Conservation (phyloP, 1,140 invertebrate species). For the Coptotermes formosanus region DNA sequence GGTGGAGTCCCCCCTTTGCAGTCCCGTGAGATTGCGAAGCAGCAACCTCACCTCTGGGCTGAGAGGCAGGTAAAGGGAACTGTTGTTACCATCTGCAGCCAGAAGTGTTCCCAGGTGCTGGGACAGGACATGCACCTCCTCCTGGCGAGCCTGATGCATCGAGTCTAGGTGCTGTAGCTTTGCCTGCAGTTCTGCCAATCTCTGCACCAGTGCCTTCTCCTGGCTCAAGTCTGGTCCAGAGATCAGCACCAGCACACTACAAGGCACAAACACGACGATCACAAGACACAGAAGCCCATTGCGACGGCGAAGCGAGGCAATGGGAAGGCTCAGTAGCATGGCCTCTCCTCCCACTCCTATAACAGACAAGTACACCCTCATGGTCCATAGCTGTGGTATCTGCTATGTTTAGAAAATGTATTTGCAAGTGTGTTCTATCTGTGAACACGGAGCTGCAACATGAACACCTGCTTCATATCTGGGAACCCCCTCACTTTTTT, state of each 20-base stretch:
- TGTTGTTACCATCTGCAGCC: slow-evolving; percentile 43
- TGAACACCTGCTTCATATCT: too few species aligned
- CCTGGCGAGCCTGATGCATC: slow-evolving; percentile 66
- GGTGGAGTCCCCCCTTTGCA: slow-evolving; percentile 41
- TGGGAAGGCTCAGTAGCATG: slow-evolving; percentile 44
- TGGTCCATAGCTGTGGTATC: too few species aligned
- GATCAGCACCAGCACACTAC: slow-evolving; percentile 53
- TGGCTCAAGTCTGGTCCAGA: slow-evolving; percentile 55
- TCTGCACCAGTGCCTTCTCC: slow-evolving; percentile 65
- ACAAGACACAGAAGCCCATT: slow-evolving; percentile 52
- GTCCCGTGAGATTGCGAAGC: slow-evolving; percentile 45
- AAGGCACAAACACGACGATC: slow-evolving; percentile 53
- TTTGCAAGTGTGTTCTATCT: too few species aligned
- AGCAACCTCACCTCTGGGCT: slow-evolving; percentile 37
- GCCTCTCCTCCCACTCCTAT: slow-evolving; percentile 14
- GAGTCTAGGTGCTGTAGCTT: slow-evolving; percentile 69
- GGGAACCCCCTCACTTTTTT: too few species aligned
- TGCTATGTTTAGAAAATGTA: too few species aligned
- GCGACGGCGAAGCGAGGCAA: slow-evolving; percentile 46
- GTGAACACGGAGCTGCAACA: too few species aligned
- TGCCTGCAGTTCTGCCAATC: slow-evolving; percentile 67
- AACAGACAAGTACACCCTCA: not conserved
- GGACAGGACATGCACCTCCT: slow-evolving; percentile 65
- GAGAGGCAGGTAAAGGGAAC: slow-evolving; percentile 52
- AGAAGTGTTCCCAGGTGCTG: slow-evolving; percentile 55